phyloP scores from a whole-genome alignment of 2,797 vertebrate genomes.

The Xyrichtys novacula region DNA sequence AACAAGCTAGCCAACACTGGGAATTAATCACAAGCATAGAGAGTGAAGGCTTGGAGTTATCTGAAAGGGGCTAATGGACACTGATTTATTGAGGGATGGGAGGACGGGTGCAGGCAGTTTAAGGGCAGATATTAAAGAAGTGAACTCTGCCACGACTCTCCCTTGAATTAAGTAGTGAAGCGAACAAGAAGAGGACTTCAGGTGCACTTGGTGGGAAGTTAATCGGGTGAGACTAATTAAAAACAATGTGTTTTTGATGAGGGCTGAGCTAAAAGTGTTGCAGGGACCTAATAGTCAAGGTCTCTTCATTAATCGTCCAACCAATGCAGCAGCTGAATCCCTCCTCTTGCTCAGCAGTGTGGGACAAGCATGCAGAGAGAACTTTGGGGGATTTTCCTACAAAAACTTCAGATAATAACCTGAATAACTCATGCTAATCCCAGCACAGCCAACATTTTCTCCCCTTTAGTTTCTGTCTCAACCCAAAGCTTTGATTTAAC shows the following conservation, averaged over 20 bases:
- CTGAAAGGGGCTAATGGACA: conserved; percentile 49
- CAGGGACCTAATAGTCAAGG: conserved; percentile 34
- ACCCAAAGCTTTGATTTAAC: conserved; percentile 31
- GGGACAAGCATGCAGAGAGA: conserved; percentile 42
- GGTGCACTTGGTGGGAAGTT: conserved; percentile 55
- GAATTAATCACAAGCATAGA: conserved; percentile 72
- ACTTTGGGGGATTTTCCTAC: conserved; percentile 40
- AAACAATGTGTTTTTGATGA: conserved; percentile 65
- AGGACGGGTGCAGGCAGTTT: conserved; percentile 32
- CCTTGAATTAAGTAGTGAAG: conserved; percentile 31
- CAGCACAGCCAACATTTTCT: conserved; percentile 19
- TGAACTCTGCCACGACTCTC: conserved; percentile 42
- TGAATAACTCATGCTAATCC: conserved; percentile 43
- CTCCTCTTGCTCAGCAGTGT: conserved; percentile 59
- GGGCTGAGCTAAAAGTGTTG: conserved; percentile 34
- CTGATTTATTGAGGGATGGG: conserved; percentile 46
- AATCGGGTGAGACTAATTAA: conserved; percentile 72
- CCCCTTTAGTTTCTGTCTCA: conserved; percentile 6
- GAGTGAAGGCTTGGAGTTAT: conserved; percentile 52
- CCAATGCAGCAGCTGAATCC: conserved; percentile 38
- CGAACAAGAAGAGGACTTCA: conserved; percentile 52
- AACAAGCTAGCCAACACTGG: conserved; percentile 65
- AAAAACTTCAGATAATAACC: conserved; percentile 55
- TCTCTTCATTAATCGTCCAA: conserved; percentile 54
- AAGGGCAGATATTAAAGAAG: conserved; percentile 54